Conservation (phyloP, 2,888 invertebrate genomes). For the Beris morrisii region DNA sequence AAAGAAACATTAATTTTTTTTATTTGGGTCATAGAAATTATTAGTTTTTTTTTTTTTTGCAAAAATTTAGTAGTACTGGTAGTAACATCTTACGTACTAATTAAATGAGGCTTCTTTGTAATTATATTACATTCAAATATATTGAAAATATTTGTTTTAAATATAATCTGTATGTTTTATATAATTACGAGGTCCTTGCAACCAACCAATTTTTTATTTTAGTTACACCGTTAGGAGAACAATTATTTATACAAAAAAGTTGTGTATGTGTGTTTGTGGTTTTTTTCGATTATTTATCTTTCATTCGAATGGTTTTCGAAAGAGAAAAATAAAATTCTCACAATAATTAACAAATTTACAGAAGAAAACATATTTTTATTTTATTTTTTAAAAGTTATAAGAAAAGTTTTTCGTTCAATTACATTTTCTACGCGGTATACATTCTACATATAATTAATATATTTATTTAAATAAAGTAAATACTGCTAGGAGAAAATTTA, state of each 20-base stretch:
- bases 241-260: conserved; percentile 5
- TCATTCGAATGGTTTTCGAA: neutral
- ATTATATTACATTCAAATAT: too few species aligned
- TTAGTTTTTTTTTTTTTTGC: too few species aligned
- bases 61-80: too few species aligned
- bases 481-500: conserved; percentile 34
- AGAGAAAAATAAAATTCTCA: neutral
- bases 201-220: conserved; percentile 24
- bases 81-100: too few species aligned
- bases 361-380: neutral
- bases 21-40: too few species aligned
- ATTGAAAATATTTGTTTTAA: neutral
- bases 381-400: too few species aligned
- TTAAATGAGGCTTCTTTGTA: too few species aligned
- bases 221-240: conserved; percentile 4
- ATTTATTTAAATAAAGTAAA: conserved; percentile 19
- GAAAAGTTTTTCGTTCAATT: too few species aligned
- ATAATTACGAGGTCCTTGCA: conserved; percentile 21
- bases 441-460: too few species aligned
- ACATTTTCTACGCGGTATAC: too few species aligned
- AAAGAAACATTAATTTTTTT: too few species aligned
- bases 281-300: neutral
- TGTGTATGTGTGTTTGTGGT: neutral
- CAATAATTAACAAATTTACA: neutral
- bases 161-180: neutral